Percentiles rank a stretch among this genome's conserved stretches.
Evolutionary conservation across 2,888 invertebrate species (phyloP).

Genomic region (Drosophila sordidapex): DNA sequence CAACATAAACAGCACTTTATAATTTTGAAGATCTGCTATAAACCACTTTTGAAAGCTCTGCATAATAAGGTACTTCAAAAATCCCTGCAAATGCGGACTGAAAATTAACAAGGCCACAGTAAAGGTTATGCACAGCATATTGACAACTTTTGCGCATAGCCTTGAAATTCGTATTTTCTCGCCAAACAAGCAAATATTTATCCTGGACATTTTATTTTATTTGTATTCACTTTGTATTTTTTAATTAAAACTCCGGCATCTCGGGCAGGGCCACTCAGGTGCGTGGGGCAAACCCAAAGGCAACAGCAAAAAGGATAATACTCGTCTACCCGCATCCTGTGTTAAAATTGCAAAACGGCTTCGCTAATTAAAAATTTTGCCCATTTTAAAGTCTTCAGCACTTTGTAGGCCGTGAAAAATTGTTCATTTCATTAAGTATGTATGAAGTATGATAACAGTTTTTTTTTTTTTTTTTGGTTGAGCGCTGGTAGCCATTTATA

Average conservation of each 20-base stretch:
- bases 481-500: constrained; percentile 50
- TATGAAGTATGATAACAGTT: neutral
- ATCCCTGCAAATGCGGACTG: neutral
- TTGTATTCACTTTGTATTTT: constrained; percentile 59
- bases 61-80: constrained; percentile 14
- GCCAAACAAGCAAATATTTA: constrained; percentile 50
- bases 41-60: constrained; percentile 15
- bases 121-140: constrained; percentile 33
- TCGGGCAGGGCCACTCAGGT: constrained; percentile 37
- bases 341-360: constrained; percentile 48
- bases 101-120: neutral
- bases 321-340: constrained; percentile 4
- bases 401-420: constrained; percentile 55
- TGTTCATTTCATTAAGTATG: constrained; percentile 20
- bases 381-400: constrained; percentile 57
- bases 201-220: constrained; percentile 14
- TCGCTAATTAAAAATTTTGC: constrained; percentile 71
- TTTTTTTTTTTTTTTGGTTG: constrained; percentile 8
- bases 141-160: constrained; percentile 24
- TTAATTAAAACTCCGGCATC: constrained; percentile 66
- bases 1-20: constrained; percentile 42
- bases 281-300: constrained; percentile 34
- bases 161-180: constrained; percentile 23
- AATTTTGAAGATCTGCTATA: constrained; percentile 32
- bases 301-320: constrained; percentile 34